A percentile compares a stretch with the other conserved stretches of the same genome.
Conservation (phyloP, 2,113 vertebrate species). For the Candoia aspera region DNA sequence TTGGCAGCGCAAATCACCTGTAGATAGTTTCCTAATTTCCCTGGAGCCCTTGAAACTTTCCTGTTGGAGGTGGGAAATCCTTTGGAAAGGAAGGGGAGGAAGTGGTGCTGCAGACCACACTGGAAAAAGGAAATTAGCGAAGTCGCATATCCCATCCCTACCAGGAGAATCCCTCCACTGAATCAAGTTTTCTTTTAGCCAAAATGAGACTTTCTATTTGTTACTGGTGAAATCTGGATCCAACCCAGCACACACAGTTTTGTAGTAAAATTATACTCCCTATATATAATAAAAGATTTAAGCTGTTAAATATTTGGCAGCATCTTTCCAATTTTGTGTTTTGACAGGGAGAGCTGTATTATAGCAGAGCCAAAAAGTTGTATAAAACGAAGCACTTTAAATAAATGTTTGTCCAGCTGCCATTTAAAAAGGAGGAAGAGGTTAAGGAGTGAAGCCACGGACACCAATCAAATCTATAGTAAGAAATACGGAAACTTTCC, state of each 20-base stretch:
- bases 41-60: neutral
- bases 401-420: neutral
- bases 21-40: neutral
- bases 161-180: neutral
- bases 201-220: neutral
- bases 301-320: constrained; percentile 8
- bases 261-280: constrained; percentile 31
- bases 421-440: constrained; percentile 33
- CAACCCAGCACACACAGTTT: neutral
- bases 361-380: neutral
- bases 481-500: constrained; percentile 22
- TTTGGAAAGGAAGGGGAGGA: neutral
- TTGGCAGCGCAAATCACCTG: neutral
- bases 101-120: neutral
- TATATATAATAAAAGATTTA: neutral
- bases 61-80: neutral
- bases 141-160: neutral
- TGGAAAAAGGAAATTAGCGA: neutral
- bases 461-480: neutral
- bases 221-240: neutral
- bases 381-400: constrained; percentile 31
- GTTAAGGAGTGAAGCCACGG: constrained; percentile 12
- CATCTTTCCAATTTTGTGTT: constrained; percentile 5
- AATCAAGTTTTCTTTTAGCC: too few relatives aligned
- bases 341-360: constrained; percentile 7